Percentiles rank a stretch among this genome's conserved stretches.
phyloP scores from a whole-genome alignment of 30 jellyfish, hydroid and myxozoan species.

The Pelagia noctiluca region DNA sequence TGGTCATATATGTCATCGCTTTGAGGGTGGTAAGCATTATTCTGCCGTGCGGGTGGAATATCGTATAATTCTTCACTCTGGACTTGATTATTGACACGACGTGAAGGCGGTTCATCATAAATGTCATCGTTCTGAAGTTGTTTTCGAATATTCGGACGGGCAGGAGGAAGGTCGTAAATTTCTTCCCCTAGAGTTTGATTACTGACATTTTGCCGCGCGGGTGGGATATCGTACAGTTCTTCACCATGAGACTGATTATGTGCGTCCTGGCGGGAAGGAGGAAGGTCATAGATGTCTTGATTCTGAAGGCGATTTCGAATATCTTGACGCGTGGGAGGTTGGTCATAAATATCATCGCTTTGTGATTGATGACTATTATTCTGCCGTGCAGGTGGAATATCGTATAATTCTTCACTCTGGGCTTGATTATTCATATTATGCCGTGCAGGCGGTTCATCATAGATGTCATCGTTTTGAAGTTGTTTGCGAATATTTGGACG shows the following conservation, averaged over 20 bases:
- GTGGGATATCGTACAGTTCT: conserved; percentile 38
- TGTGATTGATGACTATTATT: background rate
- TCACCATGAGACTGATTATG: background rate
- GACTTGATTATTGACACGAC: no score
- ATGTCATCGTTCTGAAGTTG: conserved; percentile 25
- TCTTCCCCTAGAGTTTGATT: background rate
- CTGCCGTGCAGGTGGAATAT: conserved; percentile 27
- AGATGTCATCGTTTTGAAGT: conserved; percentile 23
- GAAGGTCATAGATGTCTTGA: conserved; percentile 29
- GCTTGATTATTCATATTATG: background rate
- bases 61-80: conserved; percentile 31
- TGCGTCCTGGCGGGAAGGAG: background rate
- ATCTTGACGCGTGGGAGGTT: conserved; percentile 5
- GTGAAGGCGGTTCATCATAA: conserved; percentile 24
- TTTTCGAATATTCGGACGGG: conserved; percentile 27
- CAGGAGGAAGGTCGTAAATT: background rate
- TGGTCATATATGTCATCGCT: conserved; percentile 45
- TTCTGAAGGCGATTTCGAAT: conserved; percentile 45
- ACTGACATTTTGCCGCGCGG: background rate
- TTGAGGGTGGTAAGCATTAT: conserved; percentile 8
- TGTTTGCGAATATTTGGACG: conserved; percentile 12
- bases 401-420: conserved; percentile 10
- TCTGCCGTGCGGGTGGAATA: conserved; percentile 20
- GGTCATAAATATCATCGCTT: background rate
- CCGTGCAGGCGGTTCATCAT: conserved; percentile 34